Conservation (phyloP, 2,113 vertebrate species). For the Sprattus sprattus region DNA sequence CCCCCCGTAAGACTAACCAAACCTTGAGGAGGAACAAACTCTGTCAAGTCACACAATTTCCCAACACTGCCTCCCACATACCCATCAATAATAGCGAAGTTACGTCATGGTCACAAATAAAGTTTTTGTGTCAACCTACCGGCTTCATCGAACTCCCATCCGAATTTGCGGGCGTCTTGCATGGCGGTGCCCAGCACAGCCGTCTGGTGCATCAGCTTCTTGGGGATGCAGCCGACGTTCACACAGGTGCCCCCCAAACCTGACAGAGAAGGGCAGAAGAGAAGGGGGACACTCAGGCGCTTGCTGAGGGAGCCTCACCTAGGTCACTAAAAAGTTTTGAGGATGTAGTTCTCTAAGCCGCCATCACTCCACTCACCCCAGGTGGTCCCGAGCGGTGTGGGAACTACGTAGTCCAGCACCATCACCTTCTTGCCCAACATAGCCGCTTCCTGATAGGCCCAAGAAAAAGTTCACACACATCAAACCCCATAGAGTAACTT, state of each 20-base stretch:
- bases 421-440: conserved; percentile 87
- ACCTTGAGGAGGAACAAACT: not conserved
- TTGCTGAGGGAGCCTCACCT: not conserved
- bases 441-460: conserved; percentile 82
- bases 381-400: conserved; percentile 85
- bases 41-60: not conserved
- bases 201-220: conserved; percentile 97
- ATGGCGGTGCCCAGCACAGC: conserved; percentile 83
- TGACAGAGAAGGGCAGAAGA: conserved; percentile 47
- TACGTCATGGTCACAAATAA: not conserved
- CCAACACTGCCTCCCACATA: not conserved
- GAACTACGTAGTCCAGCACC: conserved; percentile 92
- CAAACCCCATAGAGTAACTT: not conserved
- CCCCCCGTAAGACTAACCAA: not conserved
- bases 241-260: conserved; percentile 96
- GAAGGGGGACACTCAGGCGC: not conserved
- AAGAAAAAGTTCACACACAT: not conserved
- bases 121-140: conserved; percentile 62
- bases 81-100: not conserved
- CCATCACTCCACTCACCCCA: conserved; percentile 79
- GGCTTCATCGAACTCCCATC: conserved; percentile 86
- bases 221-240: conserved; percentile 95
- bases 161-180: conserved; percentile 84
- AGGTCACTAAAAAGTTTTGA: not conserved
- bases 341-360: not conserved